Evolutionary conservation across 2,797 vertebrate species (phyloP), one percentile per base, ranked within the genome.

Genomic region (Phataginus tetradactyla): DNA sequence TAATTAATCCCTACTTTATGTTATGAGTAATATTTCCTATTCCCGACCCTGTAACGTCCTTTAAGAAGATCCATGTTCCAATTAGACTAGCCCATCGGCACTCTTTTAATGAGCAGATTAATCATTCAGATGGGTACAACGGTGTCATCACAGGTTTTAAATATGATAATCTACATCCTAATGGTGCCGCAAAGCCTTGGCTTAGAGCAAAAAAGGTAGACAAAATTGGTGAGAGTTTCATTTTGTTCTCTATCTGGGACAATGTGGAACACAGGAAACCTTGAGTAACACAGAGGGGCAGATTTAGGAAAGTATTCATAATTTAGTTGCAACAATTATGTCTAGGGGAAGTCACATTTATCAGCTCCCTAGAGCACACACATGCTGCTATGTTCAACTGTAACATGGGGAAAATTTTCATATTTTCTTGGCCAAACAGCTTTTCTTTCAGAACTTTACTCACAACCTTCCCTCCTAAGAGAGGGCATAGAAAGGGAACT

Each of bases 51-150:
- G 98, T 98, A 98, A 98, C 98, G 98, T 99, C 99, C 99, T 99
- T 99, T 99, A 99, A 98, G 98, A 99, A 99, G 99, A 99, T 99
- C 99, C 99, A 99, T 99, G 99, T 99, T 99, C 99, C 99, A 99
- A 99, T 99, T 99, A 99, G 98, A 99, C 98, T 98, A 98, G 98
- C 99, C 99, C 99, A 99, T 99, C 98, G 99, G 99, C 99, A 98
- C 98, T 99, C 98, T 99, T 99, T 99, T 99, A 99, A 99, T 99
- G 99, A 99, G 99, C 98, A 99, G 98, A 99, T 99, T 99, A 99
- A 99, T 99, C 99, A 99, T 99, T 98, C 98, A 97, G 98, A 99
- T 99, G 98, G 99, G 98, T 99, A 99, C 98, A 98, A 98, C 98
- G 98, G 99, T 99, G 99, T 99, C 99, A 99, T 99, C 98, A 98